phyloP scores from a whole-genome alignment of 2,888 invertebrate species.

The Ormyrus thymus region DNA sequence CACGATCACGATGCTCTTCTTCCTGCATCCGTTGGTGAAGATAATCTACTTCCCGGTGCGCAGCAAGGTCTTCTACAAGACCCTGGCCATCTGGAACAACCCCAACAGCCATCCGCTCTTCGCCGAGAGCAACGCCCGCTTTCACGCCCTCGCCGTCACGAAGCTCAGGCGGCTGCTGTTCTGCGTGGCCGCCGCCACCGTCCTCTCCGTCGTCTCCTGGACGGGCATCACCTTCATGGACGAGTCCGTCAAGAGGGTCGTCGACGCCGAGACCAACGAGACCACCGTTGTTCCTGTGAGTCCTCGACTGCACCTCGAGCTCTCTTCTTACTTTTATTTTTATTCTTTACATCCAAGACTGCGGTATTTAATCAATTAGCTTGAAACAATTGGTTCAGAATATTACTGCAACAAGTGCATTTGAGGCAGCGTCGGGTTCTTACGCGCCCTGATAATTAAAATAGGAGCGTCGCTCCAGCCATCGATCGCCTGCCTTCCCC shows the following conservation, averaged over 20 bases:
- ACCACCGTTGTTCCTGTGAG: slow-evolving; percentile 80
- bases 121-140: slow-evolving; percentile 87
- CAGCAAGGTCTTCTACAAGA: slow-evolving; percentile 86
- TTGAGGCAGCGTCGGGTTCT: too few relatives aligned
- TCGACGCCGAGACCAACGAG: slow-evolving; percentile 83
- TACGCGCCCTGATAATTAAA: too few relatives aligned
- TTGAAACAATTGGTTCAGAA: too few relatives aligned
- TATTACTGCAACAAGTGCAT: too few relatives aligned
- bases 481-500: too few relatives aligned
- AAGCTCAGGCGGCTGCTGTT: slow-evolving; percentile 86
- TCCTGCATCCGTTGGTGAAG: slow-evolving; percentile 86
- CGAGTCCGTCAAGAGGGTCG: slow-evolving; percentile 82
- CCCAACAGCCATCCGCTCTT: slow-evolving; percentile 89
- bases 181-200: slow-evolving; percentile 80
- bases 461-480: too few relatives aligned
- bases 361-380: too few relatives aligned
- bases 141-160: slow-evolving; percentile 83
- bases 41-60: slow-evolving; percentile 83
- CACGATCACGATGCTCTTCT: slow-evolving; percentile 88
- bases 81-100: slow-evolving; percentile 89
- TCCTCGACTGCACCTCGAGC: neutral
- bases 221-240: slow-evolving; percentile 87
- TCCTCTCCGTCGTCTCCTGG: slow-evolving; percentile 82
- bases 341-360: neutral
- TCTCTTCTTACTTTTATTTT: slow-evolving; percentile 10